Evolutionary conservation across 1,140 invertebrate species (phyloP), one percentile per base, ranked within the genome.

Genomic region (Hesperophylax magnus): DNA sequence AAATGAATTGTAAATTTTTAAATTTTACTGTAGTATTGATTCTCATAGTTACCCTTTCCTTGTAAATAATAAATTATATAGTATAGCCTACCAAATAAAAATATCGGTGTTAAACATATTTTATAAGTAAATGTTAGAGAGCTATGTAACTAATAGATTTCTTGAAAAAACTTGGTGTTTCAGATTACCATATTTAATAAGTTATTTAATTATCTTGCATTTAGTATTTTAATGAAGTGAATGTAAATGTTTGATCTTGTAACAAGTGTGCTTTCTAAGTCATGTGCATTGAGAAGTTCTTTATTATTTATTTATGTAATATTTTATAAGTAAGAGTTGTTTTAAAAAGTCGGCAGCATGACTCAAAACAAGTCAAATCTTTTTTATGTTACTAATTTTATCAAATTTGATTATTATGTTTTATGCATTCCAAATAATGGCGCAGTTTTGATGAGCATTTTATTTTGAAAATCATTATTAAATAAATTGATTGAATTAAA

Each of bases 221-320:
- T 56, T 75, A 75, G 53, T 75, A 27, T 56, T 75, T 24, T 54
- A 34, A 34, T 11, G 9, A 14, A 47, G 39, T 47, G 22, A 52
- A 31, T 75, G 18, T 56, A 75, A 24, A 75, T 75, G 52, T 3
- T 27, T 61, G 56, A 39, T 27, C 18, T 24, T 79, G 77, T 63
- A 52, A 53, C 15, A 54, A 60, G 78, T 79, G 69, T 79, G 78
- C 53, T 61, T 69, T 79, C 78, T 79, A 79, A 79, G 78, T 79
- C 78, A 79, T 58, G 52, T 71, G 18, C 18, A 20, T 47, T 78
- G 58, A 60, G 34, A 39, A 75, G 71, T 71, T n/a, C 39, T 71
- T 75, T 31, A 27, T 75, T 56, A 75, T 75, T 56, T 75, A 56
- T 75, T 56, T 75, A 24, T 71, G 22, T 75, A 75, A 56, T 56